Conservation (phyloP, 2,113 vertebrate genomes). For the Sinocyclocheilus rhinocerous region DNA sequence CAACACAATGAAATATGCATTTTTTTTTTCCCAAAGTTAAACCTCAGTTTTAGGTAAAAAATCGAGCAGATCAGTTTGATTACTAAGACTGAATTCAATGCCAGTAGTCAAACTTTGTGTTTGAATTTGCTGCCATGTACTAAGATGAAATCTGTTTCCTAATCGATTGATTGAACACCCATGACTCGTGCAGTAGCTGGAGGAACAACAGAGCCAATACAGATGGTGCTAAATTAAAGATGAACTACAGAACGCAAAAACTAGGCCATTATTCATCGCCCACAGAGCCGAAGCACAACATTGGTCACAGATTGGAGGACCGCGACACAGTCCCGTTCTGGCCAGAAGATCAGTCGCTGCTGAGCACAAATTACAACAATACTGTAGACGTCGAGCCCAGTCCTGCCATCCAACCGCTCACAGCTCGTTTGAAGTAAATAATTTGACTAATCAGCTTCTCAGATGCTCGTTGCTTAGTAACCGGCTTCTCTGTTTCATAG, state of each 20-base stretch:
- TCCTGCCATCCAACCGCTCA: conserved; percentile 40
- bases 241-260: conserved; percentile 62
- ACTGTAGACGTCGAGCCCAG: not conserved
- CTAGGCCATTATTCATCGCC: conserved; percentile 58
- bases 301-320: not conserved
- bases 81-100: not conserved
- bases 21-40: not conserved
- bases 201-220: conserved; percentile 36
- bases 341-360: not conserved
- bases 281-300: not conserved
- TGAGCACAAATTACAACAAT: conserved; percentile 18
- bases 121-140: not conserved
- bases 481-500: conserved; percentile 43
- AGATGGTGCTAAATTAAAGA: conserved; percentile 72
- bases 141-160: not conserved
- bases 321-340: not conserved
- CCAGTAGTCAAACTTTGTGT: not conserved
- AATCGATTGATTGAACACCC: not conserved
- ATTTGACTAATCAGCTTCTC: conserved; percentile 57
- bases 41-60: not conserved
- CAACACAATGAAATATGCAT: too few species aligned
- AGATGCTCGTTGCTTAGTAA: conserved; percentile 67
- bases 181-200: not conserved
- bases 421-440: conserved; percentile 37
- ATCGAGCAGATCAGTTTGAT: not conserved